Conservation (phyloP, 2,888 invertebrate species). For the Oxytorus armatus region DNA sequence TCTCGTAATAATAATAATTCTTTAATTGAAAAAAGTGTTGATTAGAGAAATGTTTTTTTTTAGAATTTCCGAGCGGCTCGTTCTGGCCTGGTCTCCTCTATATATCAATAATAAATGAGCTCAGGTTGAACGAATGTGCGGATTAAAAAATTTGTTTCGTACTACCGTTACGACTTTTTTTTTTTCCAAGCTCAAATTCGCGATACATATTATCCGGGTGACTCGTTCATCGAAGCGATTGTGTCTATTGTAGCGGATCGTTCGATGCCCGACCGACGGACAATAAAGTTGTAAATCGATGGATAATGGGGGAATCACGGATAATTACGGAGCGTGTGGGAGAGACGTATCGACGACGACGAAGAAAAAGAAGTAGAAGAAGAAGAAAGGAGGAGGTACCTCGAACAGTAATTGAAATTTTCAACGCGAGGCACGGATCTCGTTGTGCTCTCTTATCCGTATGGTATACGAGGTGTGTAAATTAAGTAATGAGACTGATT, state of each 20-base stretch:
- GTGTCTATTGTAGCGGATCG: slow-evolving; percentile 31
- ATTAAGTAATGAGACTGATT: too few relatives aligned
- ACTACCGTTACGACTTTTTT: neutral
- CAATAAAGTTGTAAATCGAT: slow-evolving; percentile 64
- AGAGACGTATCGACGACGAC: slow-evolving; percentile 4
- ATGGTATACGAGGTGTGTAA: too few relatives aligned
- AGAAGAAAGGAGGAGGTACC: slow-evolving; percentile 3
- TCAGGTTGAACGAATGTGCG: too few relatives aligned
- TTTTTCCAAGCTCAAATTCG: neutral
- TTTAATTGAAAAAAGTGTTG: too few relatives aligned
- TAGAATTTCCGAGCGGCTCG: too few relatives aligned
- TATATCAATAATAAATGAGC: too few relatives aligned
- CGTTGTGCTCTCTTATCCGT: too few relatives aligned
- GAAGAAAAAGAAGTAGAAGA: neutral
- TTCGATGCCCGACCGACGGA: slow-evolving; percentile 44
- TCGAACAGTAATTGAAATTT: slow-evolving; percentile 64
- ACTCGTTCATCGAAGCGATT: slow-evolving; percentile 56
- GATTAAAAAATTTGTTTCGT: too few relatives aligned
- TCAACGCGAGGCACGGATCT: too few relatives aligned
- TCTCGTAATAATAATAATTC: too few relatives aligned
- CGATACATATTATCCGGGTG: slow-evolving; percentile 57
- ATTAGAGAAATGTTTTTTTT: too few relatives aligned
- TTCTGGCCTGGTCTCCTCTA: too few relatives aligned
- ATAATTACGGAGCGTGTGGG: slow-evolving; percentile 62
- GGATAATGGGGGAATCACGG: slow-evolving; percentile 68